Evolutionary conservation across 2,797 vertebrate species (phyloP).

Genomic region (Poeciliopsis paucimaculata): DNA sequence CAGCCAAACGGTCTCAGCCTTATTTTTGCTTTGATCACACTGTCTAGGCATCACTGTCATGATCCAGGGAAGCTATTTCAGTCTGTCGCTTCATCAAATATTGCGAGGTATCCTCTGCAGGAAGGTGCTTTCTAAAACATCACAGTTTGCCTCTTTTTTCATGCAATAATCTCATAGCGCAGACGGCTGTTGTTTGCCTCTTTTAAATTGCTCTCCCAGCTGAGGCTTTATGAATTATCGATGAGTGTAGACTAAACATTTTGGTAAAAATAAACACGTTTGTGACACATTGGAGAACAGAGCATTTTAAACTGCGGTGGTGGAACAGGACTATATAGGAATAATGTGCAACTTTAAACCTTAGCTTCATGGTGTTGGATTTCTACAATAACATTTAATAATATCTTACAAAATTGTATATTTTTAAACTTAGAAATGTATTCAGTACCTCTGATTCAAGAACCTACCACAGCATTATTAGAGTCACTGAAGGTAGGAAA

Average conservation of each 20-base stretch:
- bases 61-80: conserved; percentile 70
- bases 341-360: neutral
- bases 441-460: neutral
- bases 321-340: neutral
- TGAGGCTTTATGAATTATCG: conserved; percentile 69
- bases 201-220: conserved; percentile 59
- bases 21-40: conserved; percentile 66
- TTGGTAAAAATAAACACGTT: conserved; percentile 27
- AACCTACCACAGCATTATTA: neutral
- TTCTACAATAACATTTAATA: neutral
- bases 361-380: neutral
- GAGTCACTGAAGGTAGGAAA: too few species aligned
- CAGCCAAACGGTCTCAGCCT: conserved; percentile 68
- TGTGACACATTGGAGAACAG: conserved; percentile 2
- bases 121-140: conserved; percentile 20
- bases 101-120: conserved; percentile 36
- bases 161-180: conserved; percentile 41
- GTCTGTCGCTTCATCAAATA: conserved; percentile 48
- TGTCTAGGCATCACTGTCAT: conserved; percentile 61
- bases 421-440: neutral
- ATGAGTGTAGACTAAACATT: conserved; percentile 39
- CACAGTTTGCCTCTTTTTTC: conserved; percentile 21
- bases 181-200: conserved; percentile 49
- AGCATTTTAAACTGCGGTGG: neutral
- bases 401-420: neutral